Conservation (phyloP, 1,140 invertebrate species). For the Danaus melanippus region DNA sequence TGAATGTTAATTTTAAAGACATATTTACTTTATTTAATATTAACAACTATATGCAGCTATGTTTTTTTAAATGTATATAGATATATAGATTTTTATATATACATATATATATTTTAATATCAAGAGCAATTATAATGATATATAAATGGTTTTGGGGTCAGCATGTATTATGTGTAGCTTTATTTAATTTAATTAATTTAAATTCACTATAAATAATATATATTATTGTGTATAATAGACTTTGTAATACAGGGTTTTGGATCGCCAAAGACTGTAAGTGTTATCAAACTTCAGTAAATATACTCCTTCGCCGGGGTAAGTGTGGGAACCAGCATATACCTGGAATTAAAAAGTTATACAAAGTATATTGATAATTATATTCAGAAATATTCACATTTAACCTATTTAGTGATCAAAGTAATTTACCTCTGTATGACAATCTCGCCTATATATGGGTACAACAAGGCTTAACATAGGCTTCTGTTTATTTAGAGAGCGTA, state of each 20-base stretch:
- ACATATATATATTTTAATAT: too few relatives aligned
- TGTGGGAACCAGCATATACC: conserved; percentile 97
- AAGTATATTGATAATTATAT: background rate
- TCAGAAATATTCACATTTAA: too few relatives aligned
- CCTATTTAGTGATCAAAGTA: background rate
- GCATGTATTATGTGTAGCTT: too few relatives aligned
- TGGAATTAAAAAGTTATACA: conserved; percentile 69
- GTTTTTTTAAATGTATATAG: too few relatives aligned
- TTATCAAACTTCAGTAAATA: conserved; percentile 99
- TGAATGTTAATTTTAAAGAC: too few relatives aligned
- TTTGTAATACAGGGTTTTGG: conserved; percentile 98
- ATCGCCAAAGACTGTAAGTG: conserved; percentile 98
- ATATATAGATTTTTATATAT: too few relatives aligned
- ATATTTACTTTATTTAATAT: too few relatives aligned
- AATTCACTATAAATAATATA: conserved; percentile 3
- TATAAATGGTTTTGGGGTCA: too few relatives aligned
- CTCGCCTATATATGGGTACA: conserved; percentile 94
- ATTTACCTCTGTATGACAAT: conserved; percentile 61
- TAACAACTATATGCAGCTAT: too few relatives aligned
- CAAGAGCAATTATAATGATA: too few relatives aligned
- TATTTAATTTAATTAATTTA: too few relatives aligned
- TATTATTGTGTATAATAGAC: conserved; percentile 91
- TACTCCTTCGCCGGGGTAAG: conserved; percentile 96
- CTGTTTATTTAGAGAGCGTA: conserved; percentile 18
- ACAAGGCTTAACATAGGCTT: conserved; percentile 82